phyloP scores from a whole-genome alignment of 2,113 vertebrate species.

The Catharus minimus region DNA sequence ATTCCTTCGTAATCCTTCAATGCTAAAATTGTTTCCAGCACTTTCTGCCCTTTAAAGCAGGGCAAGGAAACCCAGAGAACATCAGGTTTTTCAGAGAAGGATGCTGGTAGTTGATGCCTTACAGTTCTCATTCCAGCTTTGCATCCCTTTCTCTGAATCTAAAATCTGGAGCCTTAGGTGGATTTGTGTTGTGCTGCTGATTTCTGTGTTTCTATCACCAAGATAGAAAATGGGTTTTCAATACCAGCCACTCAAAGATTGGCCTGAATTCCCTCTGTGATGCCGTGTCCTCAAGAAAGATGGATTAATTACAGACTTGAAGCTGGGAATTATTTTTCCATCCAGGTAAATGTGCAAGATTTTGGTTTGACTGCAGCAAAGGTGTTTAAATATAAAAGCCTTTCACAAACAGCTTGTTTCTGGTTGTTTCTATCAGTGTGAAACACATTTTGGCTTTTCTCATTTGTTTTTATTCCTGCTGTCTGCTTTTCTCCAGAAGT shows the following conservation, averaged over 20 bases:
- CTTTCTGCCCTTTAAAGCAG: background rate
- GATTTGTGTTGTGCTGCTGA: background rate
- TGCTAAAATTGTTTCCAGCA: background rate
- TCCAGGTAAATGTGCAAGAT: background rate
- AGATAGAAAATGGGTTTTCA: background rate
- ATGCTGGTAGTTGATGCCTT: background rate
- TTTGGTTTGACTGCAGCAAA: background rate
- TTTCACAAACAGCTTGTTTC: background rate
- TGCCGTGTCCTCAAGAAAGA: background rate
- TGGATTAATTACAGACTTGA: constrained; percentile 22
- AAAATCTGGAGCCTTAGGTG: background rate
- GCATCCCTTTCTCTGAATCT: background rate
- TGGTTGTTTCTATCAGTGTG: background rate
- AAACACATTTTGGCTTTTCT: background rate
- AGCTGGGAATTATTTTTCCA: background rate
- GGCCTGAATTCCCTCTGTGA: background rate
- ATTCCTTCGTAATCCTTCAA: background rate
- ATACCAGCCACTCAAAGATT: background rate
- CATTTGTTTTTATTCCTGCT: constrained; percentile 23
- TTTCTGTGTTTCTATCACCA: background rate
- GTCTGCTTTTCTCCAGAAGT: constrained; percentile 6
- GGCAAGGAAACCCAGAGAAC: background rate
- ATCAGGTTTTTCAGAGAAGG: background rate
- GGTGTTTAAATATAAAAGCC: background rate
- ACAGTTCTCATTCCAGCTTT: background rate